Base-by-base conservation (phyloP, 2,797 vertebrate genomes). In the Podarcis siculus region DNA sequence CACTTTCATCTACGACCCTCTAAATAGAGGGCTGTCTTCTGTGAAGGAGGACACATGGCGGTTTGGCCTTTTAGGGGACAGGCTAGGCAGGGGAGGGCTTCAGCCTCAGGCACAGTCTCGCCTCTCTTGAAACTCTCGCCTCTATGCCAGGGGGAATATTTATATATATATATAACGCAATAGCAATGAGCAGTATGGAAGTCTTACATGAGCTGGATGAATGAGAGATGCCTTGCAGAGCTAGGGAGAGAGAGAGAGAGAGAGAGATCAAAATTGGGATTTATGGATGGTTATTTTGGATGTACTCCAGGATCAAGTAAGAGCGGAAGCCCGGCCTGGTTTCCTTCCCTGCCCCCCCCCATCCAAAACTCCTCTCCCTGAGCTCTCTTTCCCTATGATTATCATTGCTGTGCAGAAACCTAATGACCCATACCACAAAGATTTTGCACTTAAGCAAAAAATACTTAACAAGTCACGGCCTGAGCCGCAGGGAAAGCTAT, bases 401-500 rank as follows among this genome's bases (percentile, higher is more conserved):
- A 0, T 15, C 84, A 86, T 84, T 66, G 10, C 39, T 42, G 9
- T 67, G 78, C 21, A 58, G 88, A 1, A 71, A 64, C 88, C 91
- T 67, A 2, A 27, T 35, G 91, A 90, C 88, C 87, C 42, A 8
- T 67, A 8, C 58, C 1, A 10, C 27, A 80, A 95, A 88, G 88
- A 39, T 88, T 90, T 90, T 94, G 86, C 87, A 86, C 89, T 91
- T 89, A 5, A 88, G 88, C 85, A 93, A 91, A 37, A 89, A 92
- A 91, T 83, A 79, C 25, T 93, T 71, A 78, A 85, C 5, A 0
- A 79, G 73, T 4, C 0, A 77, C 39, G 15, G 61, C 35, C 4
- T 3, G 72, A 45, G 82, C 89, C 30, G 32, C 76, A 35, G 87
- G 89, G 83, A 86, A 25, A 5, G 0, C 30, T 87, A 37, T 87